Conservation (phyloP, 1,140 invertebrate genomes). For the Dolichoris vasculosae region DNA sequence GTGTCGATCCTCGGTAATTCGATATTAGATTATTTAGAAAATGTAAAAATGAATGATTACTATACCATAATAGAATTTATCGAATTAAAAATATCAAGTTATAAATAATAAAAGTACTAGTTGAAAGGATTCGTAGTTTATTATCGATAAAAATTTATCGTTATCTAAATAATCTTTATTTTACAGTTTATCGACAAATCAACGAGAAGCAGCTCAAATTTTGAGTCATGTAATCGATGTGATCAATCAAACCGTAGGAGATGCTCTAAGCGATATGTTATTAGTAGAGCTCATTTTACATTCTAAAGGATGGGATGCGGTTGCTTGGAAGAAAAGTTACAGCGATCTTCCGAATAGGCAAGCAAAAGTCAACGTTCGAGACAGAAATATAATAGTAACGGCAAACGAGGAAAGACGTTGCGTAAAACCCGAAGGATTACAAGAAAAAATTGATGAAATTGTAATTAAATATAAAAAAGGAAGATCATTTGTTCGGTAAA, state of each 20-base stretch:
- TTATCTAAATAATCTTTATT: neutral
- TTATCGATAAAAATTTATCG: too few species aligned
- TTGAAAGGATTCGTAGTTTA: too few species aligned
- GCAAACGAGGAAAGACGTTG: slow-evolving; percentile 90
- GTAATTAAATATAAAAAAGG: slow-evolving; percentile 82
- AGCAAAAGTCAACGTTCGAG: slow-evolving; percentile 90
- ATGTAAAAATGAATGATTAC: too few species aligned
- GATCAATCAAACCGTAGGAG: slow-evolving; percentile 97
- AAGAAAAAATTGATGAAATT: slow-evolving; percentile 85
- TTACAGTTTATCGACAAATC: slow-evolving; percentile 64
- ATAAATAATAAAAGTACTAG: too few species aligned
- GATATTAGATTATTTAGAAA: too few species aligned
- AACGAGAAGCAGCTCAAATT: slow-evolving; percentile 76
- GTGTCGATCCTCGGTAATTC: too few species aligned
- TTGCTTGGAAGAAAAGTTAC: slow-evolving; percentile 88
- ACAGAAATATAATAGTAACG: slow-evolving; percentile 89
- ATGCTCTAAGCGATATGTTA: slow-evolving; percentile 96
- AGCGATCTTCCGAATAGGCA: slow-evolving; percentile 91
- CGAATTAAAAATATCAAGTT: too few species aligned
- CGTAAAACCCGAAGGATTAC: slow-evolving; percentile 86
- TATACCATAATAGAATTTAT: too few species aligned
- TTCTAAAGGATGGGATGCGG: slow-evolving; percentile 84
- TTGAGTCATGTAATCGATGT: slow-evolving; percentile 85
- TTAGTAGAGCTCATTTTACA: slow-evolving; percentile 93
- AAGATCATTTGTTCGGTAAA: slow-evolving; percentile 89